Percentiles rank a stretch among this genome's conserved stretches.
Evolutionary conservation across 2,797 vertebrate species (phyloP).

Genomic region (Falco concolor): DNA sequence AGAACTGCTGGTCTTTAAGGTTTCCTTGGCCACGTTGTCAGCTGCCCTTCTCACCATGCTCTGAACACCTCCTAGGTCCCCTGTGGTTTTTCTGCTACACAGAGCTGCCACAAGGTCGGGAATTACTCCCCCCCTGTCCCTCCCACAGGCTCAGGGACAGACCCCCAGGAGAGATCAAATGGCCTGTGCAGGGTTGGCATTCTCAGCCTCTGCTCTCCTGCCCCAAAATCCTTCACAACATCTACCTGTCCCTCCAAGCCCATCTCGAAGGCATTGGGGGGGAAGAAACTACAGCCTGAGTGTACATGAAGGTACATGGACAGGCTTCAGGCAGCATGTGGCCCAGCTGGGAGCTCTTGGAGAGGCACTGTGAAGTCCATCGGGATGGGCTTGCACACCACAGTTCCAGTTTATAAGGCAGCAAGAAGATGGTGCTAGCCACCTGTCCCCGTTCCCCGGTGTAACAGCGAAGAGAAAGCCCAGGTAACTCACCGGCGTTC

Average conservation of each 20-base stretch:
- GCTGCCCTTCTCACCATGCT: background rate
- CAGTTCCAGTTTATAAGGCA: background rate
- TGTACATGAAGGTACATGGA: rapidly evolving
- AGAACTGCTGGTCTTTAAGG: background rate
- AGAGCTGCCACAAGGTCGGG: background rate
- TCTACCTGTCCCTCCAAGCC: background rate
- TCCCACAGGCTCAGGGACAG: background rate
- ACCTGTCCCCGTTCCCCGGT: background rate
- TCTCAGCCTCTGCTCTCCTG: background rate
- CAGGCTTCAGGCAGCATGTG: background rate
- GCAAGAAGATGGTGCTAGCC: background rate
- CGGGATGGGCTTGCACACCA: background rate
- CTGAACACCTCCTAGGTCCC: background rate
- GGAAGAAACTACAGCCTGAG: background rate
- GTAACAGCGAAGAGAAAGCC: background rate
- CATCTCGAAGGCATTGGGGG: background rate
- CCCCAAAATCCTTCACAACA: background rate
- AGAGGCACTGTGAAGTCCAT: background rate
- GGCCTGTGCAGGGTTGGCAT: background rate
- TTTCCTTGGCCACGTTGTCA: background rate
- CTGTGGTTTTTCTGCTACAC: background rate
- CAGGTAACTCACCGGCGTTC: background rate
- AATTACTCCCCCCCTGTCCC: background rate
- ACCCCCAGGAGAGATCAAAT: background rate
- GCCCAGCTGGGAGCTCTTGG: background rate